These are phyloP conservation scores for Channallabes apus DNA, from an alignment of 2,797 vertebrate species.

Conservation along the genomic window DNA sequence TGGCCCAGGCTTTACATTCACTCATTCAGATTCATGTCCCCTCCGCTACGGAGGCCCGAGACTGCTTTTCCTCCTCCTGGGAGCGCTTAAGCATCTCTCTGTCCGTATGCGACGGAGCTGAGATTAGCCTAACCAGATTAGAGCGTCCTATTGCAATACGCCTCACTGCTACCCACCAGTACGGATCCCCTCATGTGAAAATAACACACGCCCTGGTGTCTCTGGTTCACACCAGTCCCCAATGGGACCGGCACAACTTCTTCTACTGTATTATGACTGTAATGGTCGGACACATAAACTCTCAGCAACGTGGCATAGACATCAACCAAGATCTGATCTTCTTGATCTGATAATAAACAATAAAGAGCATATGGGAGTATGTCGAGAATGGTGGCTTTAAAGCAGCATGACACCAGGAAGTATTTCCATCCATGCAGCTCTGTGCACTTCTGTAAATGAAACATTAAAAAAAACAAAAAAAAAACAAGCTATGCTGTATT, in stretches of 20 bases:
- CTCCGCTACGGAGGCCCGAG: conserved; percentile 43
- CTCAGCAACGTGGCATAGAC: background rate
- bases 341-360: conserved; percentile 10
- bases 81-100: conserved; percentile 51
- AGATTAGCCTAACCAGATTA: conserved; percentile 63
- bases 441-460: conserved; percentile 37
- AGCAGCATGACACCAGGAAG: background rate
- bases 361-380: background rate
- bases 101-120: conserved; percentile 40
- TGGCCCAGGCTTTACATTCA: conserved; percentile 32
- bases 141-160: conserved; percentile 57
- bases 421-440: conserved; percentile 29
- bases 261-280: conserved; percentile 9
- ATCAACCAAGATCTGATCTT: conserved; percentile 5
- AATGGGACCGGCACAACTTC: conserved; percentile 31
- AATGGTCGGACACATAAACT: conserved; percentile 18
- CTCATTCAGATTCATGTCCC: conserved; percentile 54
- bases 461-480: background rate
- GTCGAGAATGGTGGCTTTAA: background rate
- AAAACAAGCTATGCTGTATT: conserved; percentile 53
- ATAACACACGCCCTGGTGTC: conserved; percentile 54
- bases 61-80: conserved; percentile 49
- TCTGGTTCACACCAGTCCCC: conserved; percentile 43
- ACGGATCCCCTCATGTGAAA: conserved; percentile 56
- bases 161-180: conserved; percentile 43